A percentile compares a stretch with the other conserved stretches of the same genome.
Conservation (phyloP, 2,888 invertebrate species). For the Incurvaria masculella region DNA sequence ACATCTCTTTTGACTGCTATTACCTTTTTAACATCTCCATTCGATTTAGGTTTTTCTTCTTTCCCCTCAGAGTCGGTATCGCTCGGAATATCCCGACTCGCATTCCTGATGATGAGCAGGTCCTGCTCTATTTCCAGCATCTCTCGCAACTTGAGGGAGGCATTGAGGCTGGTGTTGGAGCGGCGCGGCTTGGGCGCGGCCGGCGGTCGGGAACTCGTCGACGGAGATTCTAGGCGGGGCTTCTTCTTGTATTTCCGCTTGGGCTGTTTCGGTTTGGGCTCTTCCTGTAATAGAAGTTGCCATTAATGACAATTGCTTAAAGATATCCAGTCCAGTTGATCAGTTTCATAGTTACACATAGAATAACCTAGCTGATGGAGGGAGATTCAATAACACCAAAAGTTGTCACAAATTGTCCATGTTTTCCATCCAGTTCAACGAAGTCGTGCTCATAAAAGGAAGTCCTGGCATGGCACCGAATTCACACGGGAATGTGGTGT, state of each 20-base stretch:
- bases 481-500: too few species aligned
- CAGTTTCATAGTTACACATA: too few species aligned
- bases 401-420: too few species aligned
- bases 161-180: slow-evolving; percentile 10
- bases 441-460: too few species aligned
- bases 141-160: slow-evolving; percentile 33
- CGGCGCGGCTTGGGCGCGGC: not conserved
- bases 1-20: slow-evolving; percentile 18
- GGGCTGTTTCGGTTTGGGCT: slow-evolving; percentile 28
- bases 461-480: too few species aligned
- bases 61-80: slow-evolving; percentile 24
- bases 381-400: too few species aligned
- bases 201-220: slow-evolving; percentile 19
- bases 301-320: too few species aligned
- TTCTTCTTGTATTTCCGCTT: slow-evolving; percentile 36
- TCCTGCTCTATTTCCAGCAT: slow-evolving; percentile 46
- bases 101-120: slow-evolving; percentile 39
- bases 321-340: too few species aligned
- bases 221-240: slow-evolving; percentile 31
- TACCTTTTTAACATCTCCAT: slow-evolving; percentile 23
- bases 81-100: slow-evolving; percentile 32
- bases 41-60: slow-evolving; percentile 7
- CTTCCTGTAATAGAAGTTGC: slow-evolving; percentile 33
- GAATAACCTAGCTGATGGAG: too few species aligned
- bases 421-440: too few species aligned